Evolutionary conservation across 2,113 vertebrate species (phyloP).

Genomic region (Octodon degus): DNA sequence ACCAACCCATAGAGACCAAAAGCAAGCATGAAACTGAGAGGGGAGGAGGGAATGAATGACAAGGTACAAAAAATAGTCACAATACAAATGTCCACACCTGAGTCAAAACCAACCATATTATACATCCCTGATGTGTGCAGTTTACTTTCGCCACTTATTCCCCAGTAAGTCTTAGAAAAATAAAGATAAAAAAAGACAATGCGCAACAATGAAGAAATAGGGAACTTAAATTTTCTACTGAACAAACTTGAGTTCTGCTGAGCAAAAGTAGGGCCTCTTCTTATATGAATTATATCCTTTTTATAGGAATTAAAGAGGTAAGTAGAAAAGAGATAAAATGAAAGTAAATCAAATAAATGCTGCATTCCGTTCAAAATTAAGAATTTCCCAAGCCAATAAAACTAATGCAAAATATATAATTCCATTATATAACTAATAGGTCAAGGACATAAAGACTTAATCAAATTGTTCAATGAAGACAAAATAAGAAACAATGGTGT

Average conservation of each 20-base stretch:
- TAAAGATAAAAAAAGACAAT: background rate
- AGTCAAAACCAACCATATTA: background rate
- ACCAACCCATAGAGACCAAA: background rate
- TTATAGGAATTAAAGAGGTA: background rate
- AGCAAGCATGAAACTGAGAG: background rate
- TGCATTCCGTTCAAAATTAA: background rate
- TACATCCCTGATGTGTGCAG: background rate
- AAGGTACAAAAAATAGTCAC: background rate
- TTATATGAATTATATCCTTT: no score
- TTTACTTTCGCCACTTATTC: background rate
- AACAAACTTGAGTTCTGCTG: background rate
- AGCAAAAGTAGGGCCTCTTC: background rate
- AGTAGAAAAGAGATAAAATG: background rate
- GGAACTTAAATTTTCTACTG: background rate
- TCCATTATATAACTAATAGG: no score
- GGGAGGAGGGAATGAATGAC: no score
- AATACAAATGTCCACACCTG: background rate
- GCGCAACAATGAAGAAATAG: background rate
- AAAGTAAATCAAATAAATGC: no score
- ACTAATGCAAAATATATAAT: background rate
- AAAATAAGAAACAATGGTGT: background rate
- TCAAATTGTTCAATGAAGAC: background rate
- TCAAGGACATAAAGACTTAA: no score
- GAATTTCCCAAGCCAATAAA: background rate
- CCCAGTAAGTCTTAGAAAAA: background rate